These are phyloP conservation scores for Bombus sibiricus DNA, from an alignment of 1,140 invertebrate genomes.

Conservation along the genomic window DNA sequence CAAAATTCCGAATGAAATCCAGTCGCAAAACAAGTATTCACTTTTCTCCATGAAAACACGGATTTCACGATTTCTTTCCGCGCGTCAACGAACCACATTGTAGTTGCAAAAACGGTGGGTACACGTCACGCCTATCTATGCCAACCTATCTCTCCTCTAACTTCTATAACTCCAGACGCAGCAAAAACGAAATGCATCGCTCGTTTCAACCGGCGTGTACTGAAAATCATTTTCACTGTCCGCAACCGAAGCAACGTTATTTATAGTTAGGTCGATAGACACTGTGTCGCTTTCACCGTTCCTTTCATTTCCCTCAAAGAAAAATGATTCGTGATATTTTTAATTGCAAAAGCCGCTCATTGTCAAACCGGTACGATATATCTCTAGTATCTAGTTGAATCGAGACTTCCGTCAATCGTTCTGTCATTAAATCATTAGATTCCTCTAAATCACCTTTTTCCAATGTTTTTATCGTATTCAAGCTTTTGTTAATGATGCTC, in stretches of 20 bases:
- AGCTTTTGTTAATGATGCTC: neutral
- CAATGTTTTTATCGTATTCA: neutral
- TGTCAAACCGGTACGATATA: neutral
- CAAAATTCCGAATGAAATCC: neutral
- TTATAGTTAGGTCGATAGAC: neutral
- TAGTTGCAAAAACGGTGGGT: neutral
- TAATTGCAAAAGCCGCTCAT: neutral
- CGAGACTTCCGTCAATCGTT: neutral
- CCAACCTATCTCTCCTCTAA: slow-evolving; percentile 8
- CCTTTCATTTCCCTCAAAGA: neutral
- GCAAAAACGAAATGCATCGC: slow-evolving; percentile 21
- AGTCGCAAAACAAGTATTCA: neutral
- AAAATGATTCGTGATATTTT: slow-evolving; percentile 15
- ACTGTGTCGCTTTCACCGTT: slow-evolving; percentile 16
- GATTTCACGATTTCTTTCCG: slow-evolving; percentile 28
- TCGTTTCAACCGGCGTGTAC: neutral
- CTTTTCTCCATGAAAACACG: slow-evolving; percentile 1
- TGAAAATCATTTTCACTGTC: slow-evolving; percentile 40
- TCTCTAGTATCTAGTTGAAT: neutral
- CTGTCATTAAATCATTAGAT: neutral
- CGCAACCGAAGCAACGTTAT: slow-evolving; percentile 1
- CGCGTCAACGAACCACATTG: neutral
- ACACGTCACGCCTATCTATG: slow-evolving; percentile 17
- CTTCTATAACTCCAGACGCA: neutral
- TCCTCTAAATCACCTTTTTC: neutral